Conservation (phyloP, 2,113 vertebrate species). For the Dipodomys stephensi region DNA sequence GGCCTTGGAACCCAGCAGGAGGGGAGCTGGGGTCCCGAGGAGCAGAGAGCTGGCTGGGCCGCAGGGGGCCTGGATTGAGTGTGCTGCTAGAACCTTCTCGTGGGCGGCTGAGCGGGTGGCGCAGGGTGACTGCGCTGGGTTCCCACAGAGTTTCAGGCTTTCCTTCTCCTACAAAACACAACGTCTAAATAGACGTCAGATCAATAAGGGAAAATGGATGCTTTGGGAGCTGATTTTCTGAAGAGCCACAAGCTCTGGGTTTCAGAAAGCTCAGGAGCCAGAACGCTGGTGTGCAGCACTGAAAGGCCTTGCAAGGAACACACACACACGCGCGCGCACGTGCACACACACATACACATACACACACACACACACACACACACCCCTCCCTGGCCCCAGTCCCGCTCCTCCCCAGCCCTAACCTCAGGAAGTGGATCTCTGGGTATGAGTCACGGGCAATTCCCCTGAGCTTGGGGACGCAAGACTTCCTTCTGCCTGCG, state of each 20-base stretch:
- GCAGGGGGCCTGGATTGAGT: fast-evolving
- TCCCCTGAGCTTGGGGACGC: conserved; percentile 4
- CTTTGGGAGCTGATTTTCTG: neutral
- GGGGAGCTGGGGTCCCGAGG: no score
- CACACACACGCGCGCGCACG: neutral
- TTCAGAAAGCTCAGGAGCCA: neutral
- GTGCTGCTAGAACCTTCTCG: no score
- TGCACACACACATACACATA: neutral
- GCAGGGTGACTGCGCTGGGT: neutral
- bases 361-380: neutral
- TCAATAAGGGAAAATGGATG: no score
- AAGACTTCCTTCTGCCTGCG: neutral
- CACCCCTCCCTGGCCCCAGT: neutral
- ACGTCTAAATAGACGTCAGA: neutral
- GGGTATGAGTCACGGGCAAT: conserved; percentile 72
- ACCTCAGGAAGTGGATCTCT: conserved; percentile 65
- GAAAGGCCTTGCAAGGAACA: neutral
- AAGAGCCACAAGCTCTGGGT: neutral
- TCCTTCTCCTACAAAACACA: neutral
- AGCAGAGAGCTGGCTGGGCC: no score
- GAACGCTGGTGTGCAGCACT: neutral
- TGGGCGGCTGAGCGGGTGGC: no score
- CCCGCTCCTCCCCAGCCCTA: no score
- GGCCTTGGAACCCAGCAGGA: neutral
- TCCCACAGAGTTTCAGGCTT: neutral